Conservation (phyloP, 2,888 invertebrate species). For the Molorchus minor region DNA sequence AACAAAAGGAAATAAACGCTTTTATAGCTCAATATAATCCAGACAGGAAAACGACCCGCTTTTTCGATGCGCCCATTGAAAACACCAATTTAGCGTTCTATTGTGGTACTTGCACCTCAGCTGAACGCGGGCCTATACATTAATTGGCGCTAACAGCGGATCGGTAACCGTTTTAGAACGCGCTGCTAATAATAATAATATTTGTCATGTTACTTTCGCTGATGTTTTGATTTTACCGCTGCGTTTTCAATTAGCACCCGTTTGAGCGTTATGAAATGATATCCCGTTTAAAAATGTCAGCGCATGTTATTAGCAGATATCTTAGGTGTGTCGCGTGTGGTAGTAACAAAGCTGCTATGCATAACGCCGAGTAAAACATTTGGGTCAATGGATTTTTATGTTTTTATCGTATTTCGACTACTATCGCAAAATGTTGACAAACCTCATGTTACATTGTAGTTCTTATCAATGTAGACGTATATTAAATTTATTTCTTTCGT, state of each 20-base stretch:
- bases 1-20: too few species aligned
- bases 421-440: not conserved
- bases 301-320: constrained; percentile 15
- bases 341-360: constrained; percentile 7
- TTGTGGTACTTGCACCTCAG: not conserved
- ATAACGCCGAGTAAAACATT: constrained; percentile 18
- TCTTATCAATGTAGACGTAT: too few species aligned
- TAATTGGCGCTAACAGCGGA: not conserved
- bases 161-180: not conserved
- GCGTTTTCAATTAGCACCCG: constrained; percentile 12
- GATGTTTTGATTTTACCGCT: not conserved
- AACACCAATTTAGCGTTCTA: not conserved
- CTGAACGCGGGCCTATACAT: not conserved
- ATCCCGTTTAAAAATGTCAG: constrained; percentile 18
- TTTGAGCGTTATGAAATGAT: constrained; percentile 6
- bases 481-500: too few species aligned
- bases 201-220: not conserved
- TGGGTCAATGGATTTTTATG: constrained; percentile 21
- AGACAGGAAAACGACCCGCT: not conserved
- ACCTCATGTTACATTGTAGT: too few species aligned
- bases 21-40: not conserved
- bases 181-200: not conserved
- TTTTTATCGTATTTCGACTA: constrained; percentile 5
- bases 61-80: not conserved
- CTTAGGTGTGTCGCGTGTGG: constrained; percentile 9